Evolutionary conservation across 2,888 invertebrate species (phyloP), one percentile per base, ranked within the genome.

Genomic region (Troides helena): DNA sequence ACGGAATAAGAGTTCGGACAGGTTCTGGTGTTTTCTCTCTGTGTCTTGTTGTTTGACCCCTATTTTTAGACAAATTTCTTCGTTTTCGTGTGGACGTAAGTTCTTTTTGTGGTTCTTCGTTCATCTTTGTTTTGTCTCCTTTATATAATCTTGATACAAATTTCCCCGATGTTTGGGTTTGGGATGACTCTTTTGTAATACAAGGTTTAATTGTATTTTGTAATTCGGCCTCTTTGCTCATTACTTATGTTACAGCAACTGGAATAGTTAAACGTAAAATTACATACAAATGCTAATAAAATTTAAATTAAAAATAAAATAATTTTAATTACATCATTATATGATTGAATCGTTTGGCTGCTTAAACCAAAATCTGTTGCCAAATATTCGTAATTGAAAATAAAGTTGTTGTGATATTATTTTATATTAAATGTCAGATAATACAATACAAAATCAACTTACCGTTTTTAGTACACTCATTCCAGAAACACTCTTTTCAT

Each of bases 1-100:
- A 90, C 39, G 92, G 92, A 36, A 94, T 82, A 39, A 88, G 88
- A 69, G 88, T 86, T 78, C 90, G 85, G 57, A 89, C 85, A 1
- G 93, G 92, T 76, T 93, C 93, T 8, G 93, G 93, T 17, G 93
- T 93, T 71, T 93, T 90, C 77, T 93, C 93, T 76, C 93, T 85
- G 69, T 91, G 90, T 70, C 92, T 86, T 14, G 90, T 82, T 69
- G 89, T 88, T 75, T 88, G 89, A 21, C 89, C 88, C 79, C 94
- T 89, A 73, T 93, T 94, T 78, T 94, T 94, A 0, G 94, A 93
- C 59, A 95, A 85, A 74, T 94, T 94, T 72, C 96, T 92, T 63
- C 95, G 92, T 76, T 94, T 94, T 68, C 94, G 93, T 58, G 94
- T 87, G 23, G 93, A 90, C 81, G 94, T 93, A 80, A 86, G 88